Conservation (phyloP, 2,888 invertebrate genomes). For the Drosophila colorata region DNA sequence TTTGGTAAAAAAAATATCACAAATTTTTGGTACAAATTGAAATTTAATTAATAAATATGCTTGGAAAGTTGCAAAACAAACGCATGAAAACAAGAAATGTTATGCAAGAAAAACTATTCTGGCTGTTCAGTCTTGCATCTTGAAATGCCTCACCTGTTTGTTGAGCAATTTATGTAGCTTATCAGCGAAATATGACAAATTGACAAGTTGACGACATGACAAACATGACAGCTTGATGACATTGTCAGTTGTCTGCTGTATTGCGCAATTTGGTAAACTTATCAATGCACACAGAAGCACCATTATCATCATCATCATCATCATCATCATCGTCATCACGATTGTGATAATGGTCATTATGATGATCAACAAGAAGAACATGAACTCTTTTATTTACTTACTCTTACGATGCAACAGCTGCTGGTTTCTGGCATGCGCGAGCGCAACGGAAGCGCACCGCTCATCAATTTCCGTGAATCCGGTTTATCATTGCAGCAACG, state of each 20-base stretch:
- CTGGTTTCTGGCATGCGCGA: slow-evolving; percentile 24
- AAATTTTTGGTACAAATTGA: no score
- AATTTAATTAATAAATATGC: no score
- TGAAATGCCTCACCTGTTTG: background rate
- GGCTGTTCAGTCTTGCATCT: background rate
- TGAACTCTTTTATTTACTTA: slow-evolving; percentile 5
- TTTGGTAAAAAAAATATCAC: no score
- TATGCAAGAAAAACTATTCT: background rate
- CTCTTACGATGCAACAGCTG: background rate
- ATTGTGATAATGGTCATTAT: background rate
- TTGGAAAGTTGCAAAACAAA: background rate
- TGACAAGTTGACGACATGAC: slow-evolving; percentile 20
- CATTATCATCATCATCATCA: background rate
- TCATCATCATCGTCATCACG: background rate
- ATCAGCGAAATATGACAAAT: slow-evolving; percentile 21
- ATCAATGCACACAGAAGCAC: slow-evolving; percentile 7
- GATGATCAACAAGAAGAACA: slow-evolving; percentile 2
- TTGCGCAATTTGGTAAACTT: slow-evolving; percentile 24
- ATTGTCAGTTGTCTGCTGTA: slow-evolving; percentile 1
- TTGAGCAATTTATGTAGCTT: slow-evolving; percentile 6
- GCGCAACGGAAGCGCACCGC: slow-evolving; percentile 46
- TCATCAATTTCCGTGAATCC: slow-evolving; percentile 58
- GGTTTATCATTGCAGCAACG: slow-evolving; percentile 44
- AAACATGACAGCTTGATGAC: slow-evolving; percentile 13
- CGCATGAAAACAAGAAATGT: background rate